A percentile compares a stretch with the other conserved stretches of the same genome.
Conservation (phyloP, 2,113 vertebrate species). For the Aramus guarauna region DNA sequence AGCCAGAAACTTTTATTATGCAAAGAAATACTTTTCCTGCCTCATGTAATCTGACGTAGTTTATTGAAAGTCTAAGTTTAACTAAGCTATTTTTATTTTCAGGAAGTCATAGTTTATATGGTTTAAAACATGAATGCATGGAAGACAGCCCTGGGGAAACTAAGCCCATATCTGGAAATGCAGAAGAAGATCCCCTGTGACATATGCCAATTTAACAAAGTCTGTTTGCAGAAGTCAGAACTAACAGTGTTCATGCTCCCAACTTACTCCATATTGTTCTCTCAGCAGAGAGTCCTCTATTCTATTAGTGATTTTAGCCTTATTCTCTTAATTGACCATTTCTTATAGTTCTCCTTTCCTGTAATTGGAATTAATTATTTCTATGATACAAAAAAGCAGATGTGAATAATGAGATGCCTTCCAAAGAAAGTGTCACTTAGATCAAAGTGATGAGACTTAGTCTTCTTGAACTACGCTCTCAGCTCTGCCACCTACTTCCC, state of each 20-base stretch:
- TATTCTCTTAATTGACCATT: background rate
- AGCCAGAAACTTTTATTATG: conserved; percentile 16
- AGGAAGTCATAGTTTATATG: conserved; percentile 21
- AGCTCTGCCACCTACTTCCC: background rate
- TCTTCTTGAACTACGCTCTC: background rate
- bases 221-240: conserved; percentile 7
- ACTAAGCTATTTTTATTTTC: conserved; percentile 59
- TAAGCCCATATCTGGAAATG: conserved; percentile 46
- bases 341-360: background rate
- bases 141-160: background rate
- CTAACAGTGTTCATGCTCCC: background rate
- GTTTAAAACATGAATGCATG: conserved; percentile 35
- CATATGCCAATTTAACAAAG: background rate
- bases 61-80: conserved; percentile 45
- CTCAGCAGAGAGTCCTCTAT: background rate
- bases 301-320: background rate
- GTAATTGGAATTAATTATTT: background rate
- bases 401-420: background rate
- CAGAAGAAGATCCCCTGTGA: background rate
- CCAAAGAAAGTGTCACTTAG: background rate
- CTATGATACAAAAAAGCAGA: background rate
- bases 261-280: background rate
- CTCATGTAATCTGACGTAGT: background rate
- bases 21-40: conserved; percentile 10
- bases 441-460: background rate